These are phyloP conservation scores for Argopecten irradians DNA, from an alignment of 1,140 invertebrate genomes.

Conservation along the genomic window DNA sequence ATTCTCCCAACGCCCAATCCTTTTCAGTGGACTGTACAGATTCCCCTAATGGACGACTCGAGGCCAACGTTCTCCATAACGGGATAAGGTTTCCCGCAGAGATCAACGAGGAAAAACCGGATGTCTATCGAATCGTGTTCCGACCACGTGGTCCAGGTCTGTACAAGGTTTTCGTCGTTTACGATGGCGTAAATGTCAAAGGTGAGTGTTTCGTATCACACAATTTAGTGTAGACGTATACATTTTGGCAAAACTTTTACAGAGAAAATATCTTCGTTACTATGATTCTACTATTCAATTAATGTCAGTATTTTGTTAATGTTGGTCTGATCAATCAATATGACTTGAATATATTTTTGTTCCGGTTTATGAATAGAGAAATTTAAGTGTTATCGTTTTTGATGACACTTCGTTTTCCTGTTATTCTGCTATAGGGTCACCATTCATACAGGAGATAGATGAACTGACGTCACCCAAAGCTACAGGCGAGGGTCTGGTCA, in stretches of 20 bases:
- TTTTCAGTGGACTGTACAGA: conserved; percentile 69
- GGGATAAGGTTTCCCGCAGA: conserved; percentile 87
- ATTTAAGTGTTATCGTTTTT: too few species aligned
- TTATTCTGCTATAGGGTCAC: conserved; percentile 61
- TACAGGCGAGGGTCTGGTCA: conserved; percentile 71
- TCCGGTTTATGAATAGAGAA: too few species aligned
- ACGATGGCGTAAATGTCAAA: conserved; percentile 95
- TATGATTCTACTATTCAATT: too few species aligned
- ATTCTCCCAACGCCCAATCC: neutral
- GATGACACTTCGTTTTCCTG: neutral
- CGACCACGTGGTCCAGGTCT: conserved; percentile 92
- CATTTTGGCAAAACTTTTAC: too few species aligned
- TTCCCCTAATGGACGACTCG: conserved; percentile 65
- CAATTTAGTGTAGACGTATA: too few species aligned
- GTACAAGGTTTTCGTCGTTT: conserved; percentile 95
- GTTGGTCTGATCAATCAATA: too few species aligned
- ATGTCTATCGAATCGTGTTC: conserved; percentile 91
- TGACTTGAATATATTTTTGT: too few species aligned
- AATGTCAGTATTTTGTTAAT: too few species aligned
- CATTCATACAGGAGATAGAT: conserved; percentile 71
- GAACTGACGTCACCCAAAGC: conserved; percentile 66
- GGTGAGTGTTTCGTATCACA: conserved; percentile 80
- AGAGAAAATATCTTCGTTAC: too few species aligned
- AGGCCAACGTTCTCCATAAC: conserved; percentile 88
- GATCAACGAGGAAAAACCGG: conserved; percentile 87